A percentile compares a stretch with the other conserved stretches of the same genome.
Evolutionary conservation across 2,113 vertebrate species (phyloP).

Genomic region (Macroglossus sobrinus): DNA sequence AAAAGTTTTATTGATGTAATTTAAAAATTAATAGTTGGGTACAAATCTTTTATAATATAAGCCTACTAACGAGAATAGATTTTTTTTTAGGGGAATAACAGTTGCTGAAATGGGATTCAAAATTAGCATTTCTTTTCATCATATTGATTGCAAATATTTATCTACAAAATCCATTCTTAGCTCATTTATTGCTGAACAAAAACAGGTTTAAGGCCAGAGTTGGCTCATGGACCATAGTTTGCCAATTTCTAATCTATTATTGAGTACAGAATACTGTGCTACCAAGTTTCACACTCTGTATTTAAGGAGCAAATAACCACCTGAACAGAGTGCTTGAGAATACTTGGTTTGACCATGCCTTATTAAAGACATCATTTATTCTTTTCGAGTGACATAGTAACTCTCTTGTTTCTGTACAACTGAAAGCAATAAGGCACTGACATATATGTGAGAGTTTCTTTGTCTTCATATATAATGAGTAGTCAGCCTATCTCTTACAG

Average conservation of each 20-base stretch:
- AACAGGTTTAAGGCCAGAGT: neutral
- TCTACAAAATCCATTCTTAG: neutral
- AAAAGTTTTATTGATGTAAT: constrained; percentile 18
- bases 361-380: neutral
- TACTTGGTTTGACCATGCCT: neutral
- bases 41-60: neutral
- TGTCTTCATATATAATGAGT: constrained; percentile 48
- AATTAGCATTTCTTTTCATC: constrained; percentile 1
- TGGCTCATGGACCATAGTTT: neutral
- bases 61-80: neutral
- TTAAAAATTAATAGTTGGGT: constrained; percentile 14
- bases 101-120: neutral
- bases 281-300: neutral
- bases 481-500: neutral
- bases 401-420: constrained; percentile 36
- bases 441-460: constrained; percentile 27
- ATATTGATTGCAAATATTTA: constrained; percentile 15
- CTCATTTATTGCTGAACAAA: neutral
- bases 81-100: neutral
- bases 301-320: neutral
- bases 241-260: neutral
- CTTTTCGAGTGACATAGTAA: neutral
- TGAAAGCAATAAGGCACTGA: neutral
- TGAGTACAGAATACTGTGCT: neutral
- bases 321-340: neutral